Evolutionary conservation across 2,113 vertebrate genomes (phyloP).

Genomic region (Panurus biarmicus): DNA sequence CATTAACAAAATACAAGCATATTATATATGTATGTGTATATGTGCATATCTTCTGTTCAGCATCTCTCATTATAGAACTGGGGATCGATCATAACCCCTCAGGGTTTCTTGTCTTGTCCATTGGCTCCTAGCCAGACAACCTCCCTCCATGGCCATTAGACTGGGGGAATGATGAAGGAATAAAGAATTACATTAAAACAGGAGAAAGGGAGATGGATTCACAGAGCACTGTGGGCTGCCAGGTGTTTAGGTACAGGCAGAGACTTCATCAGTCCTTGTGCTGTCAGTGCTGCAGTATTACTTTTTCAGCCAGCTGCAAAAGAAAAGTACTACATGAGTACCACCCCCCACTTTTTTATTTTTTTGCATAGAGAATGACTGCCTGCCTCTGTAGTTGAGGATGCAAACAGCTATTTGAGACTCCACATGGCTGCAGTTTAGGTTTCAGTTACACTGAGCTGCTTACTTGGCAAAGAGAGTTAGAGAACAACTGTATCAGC

Average conservation of each 20-base stretch:
- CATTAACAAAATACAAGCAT: not conserved
- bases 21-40: not conserved
- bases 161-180: not conserved
- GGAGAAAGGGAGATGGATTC: not conserved
- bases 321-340: not conserved
- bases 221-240: not conserved
- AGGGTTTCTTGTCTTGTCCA: not conserved
- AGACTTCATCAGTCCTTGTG: not conserved
- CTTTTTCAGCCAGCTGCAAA: constrained; percentile 23
- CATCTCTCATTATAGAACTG: not conserved
- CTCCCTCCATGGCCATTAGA: not conserved
- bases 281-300: not conserved
- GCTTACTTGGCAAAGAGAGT: constrained; percentile 6
- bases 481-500: not conserved
- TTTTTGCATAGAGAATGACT: not conserved
- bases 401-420: not conserved
- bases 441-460: not conserved
- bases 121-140: not conserved
- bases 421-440: not conserved
- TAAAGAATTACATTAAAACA: not conserved
- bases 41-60: not conserved
- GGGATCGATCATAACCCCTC: not conserved
- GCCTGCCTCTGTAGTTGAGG: not conserved
- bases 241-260: not conserved
- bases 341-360: not conserved